Conservation (phyloP, 1,140 invertebrate species). For the Zophobas morio region DNA sequence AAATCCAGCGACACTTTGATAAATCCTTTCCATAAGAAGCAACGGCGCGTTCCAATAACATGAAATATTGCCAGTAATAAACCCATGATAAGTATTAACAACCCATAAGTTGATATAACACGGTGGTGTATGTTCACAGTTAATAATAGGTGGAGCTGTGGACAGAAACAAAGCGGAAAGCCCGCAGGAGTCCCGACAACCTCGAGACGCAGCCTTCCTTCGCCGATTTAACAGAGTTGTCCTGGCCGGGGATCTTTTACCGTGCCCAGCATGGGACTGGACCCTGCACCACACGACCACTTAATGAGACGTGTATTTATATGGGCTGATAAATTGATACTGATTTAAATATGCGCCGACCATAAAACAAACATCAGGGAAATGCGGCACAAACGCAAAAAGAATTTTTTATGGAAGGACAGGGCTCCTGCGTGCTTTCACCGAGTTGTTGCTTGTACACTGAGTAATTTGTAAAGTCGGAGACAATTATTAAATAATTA, state of each 20-base stretch:
- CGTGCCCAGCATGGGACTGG: slow-evolving; percentile 26
- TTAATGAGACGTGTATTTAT: slow-evolving; percentile 49
- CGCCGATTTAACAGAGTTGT: slow-evolving; percentile 45
- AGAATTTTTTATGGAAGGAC: too few relatives aligned
- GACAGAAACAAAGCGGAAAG: slow-evolving; percentile 48
- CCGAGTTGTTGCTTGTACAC: too few relatives aligned
- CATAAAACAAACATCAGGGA: slow-evolving; percentile 8
- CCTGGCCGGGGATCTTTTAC: slow-evolving; percentile 46
- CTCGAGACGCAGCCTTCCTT: neutral
- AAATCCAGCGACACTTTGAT: neutral
- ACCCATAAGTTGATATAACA: slow-evolving; percentile 43
- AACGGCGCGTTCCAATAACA: slow-evolving; percentile 14
- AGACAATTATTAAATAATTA: too few relatives aligned
- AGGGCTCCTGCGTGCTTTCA: too few relatives aligned
- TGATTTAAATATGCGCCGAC: slow-evolving; percentile 18
- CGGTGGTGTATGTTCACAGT: slow-evolving; percentile 46
- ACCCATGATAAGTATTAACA: slow-evolving; percentile 44
- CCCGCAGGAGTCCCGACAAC: slow-evolving; percentile 6
- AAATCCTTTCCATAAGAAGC: neutral
- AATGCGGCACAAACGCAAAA: neutral
- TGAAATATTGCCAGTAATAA: slow-evolving; percentile 40
- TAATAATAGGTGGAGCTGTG: slow-evolving; percentile 52
- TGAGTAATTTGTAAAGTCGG: too few relatives aligned
- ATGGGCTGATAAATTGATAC: slow-evolving; percentile 44
- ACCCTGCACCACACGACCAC: slow-evolving; percentile 42